phyloP scores from a whole-genome alignment of 1,140 invertebrate genomes.

The Trichonephila clavipes region DNA sequence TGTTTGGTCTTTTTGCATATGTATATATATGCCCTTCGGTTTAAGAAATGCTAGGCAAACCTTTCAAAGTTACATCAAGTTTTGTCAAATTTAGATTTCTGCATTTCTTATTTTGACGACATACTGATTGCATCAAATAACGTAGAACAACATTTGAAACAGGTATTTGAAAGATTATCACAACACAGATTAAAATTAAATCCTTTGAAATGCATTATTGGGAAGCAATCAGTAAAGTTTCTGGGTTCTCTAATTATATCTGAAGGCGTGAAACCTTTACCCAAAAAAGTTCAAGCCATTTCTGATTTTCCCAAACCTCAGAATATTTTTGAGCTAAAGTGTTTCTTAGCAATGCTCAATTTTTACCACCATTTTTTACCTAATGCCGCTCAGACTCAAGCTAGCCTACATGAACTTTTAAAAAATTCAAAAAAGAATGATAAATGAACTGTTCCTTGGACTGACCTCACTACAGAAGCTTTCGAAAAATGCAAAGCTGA shows the following conservation, averaged over 20 bases:
- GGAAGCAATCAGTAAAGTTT: not conserved
- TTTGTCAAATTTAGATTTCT: no score
- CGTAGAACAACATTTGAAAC: not conserved
- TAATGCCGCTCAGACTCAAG: not conserved
- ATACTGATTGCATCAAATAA: not conserved
- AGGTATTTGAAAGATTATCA: not conserved
- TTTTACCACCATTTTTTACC: conserved; percentile 70
- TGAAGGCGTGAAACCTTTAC: not conserved
- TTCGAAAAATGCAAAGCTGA: conserved; percentile 14
- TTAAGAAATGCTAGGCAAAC: conserved; percentile 78
- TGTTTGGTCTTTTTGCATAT: conserved; percentile 73
- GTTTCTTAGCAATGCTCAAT: conserved; percentile 64
- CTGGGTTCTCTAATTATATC: not conserved
- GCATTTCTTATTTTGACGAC: not conserved
- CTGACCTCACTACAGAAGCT: no score
- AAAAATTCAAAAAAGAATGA: not conserved
- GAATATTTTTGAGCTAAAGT: conserved; percentile 8
- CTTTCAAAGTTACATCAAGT: conserved; percentile 63
- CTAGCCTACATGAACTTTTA: not conserved
- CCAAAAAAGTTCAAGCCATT: not conserved
- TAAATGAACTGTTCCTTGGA: not conserved
- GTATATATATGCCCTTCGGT: conserved; percentile 78
- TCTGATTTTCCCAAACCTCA: conserved; percentile 57
- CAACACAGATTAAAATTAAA: not conserved
- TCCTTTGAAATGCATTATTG: not conserved